Base-by-base conservation (phyloP, 1,140 invertebrate species). In the Bombus waltoni region DNA sequence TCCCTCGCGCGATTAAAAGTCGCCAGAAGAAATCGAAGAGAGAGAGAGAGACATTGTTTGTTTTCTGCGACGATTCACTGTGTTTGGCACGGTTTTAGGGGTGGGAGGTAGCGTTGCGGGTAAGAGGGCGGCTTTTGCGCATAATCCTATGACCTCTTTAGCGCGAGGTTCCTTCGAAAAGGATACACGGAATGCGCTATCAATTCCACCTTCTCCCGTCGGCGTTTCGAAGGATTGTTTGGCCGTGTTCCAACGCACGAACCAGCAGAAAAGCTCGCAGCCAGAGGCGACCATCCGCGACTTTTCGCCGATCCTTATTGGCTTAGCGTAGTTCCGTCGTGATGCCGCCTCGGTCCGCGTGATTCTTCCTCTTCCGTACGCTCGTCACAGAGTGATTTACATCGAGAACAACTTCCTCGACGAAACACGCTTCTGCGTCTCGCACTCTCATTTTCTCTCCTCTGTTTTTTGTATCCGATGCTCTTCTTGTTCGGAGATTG, bases 141-240 rank as follows among this genome's bases (percentile, higher is more conserved):
- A 87, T 81, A 86, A 88, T 86, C 79, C 76, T 86, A 74, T 94
- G 92, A 92, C 93, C 93, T 81, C 92, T 92, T 93, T 94, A 90
- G 66, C 84, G 73, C 62, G 57, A 79, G 42, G 44, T 65, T 84
- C 66, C 74, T 73, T 78, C 66, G 66, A 44, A 73, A 87, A 87
- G 83, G 59, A 85, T 83, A 85, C 59, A 66, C 68, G 22, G 25
- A 28, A 68, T 38, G 81, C 66, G 81, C 83, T 88, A 87, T 87
- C 87, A 78, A 92, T 92, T 92, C 89, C 87, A 81, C 90, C 88
- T 91, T 88, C 18, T 85, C 83, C 84, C 85, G 83, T 83, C 74
- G 81, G 79, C 80, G 76, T 92, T 87, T 70, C 66, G 91, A 90
- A 93, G 90, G 90, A 88, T 89, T 83, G 32, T 92, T 53, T 94